These are phyloP conservation scores for Metaphire vulgaris DNA, from an alignment of 1,140 invertebrate genomes.

Conservation along the genomic window DNA sequence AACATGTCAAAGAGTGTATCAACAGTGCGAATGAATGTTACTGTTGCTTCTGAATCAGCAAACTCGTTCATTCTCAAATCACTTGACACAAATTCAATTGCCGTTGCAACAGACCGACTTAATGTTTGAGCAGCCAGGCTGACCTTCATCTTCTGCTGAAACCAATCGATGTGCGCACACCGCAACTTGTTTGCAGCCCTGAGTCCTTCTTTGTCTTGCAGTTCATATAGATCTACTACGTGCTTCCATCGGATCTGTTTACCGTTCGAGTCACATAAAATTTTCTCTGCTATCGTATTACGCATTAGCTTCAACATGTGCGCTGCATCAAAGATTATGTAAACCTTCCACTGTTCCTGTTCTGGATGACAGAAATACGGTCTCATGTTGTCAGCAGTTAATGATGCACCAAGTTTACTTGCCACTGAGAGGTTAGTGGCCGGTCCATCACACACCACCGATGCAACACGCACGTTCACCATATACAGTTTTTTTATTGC, in stretches of 20 bases:
- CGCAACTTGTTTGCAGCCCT: background rate
- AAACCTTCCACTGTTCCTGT: background rate
- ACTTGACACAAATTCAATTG: background rate
- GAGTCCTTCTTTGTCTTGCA: constrained; percentile 12
- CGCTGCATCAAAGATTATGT: background rate
- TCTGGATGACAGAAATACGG: constrained; percentile 3
- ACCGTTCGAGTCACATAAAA: background rate
- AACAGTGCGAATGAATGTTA: background rate
- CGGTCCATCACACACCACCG: constrained; percentile 12
- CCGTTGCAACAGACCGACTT: background rate
- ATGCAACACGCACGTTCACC: background rate
- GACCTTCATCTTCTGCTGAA: constrained; percentile 7
- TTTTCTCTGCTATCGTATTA: constrained; percentile 3
- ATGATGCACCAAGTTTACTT: background rate
- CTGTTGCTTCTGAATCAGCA: background rate
- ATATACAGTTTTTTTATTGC: background rate
- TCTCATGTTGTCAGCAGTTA: constrained; percentile 5
- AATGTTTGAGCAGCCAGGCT: background rate
- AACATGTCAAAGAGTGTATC: background rate
- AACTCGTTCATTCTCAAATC: background rate
- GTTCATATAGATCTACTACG: background rate
- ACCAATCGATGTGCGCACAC: background rate
- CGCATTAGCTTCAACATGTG: constrained; percentile 14
- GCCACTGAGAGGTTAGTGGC: background rate
- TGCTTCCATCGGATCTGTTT: constrained; percentile 5